These are phyloP conservation scores for Oncorhynchus gorbuscha DNA, from an alignment of 2,113 vertebrate genomes.

Conservation along the genomic window DNA sequence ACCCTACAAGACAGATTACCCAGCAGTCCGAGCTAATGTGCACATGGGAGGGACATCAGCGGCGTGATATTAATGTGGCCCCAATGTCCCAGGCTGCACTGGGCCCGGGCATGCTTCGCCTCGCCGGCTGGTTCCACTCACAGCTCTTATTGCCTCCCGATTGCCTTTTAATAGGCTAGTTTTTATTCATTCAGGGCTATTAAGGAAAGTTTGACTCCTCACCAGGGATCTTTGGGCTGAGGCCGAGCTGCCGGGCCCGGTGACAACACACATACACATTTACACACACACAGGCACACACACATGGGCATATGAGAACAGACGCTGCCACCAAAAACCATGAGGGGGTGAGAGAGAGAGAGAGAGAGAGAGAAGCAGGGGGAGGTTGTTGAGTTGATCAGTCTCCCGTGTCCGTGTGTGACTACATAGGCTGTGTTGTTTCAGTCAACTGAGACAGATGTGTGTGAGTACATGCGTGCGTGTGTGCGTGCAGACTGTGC, in stretches of 20 bases:
- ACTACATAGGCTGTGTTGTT: neutral
- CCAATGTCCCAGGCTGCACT: conserved; percentile 79
- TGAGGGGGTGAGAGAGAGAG: neutral
- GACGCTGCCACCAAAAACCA: neutral
- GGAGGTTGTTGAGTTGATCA: conserved; percentile 7
- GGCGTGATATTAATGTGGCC: conserved; percentile 79
- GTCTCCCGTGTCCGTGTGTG: neutral
- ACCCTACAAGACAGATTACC: conserved; percentile 79
- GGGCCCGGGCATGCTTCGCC: conserved; percentile 58
- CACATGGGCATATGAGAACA: neutral
- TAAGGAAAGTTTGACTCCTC: conserved; percentile 82
- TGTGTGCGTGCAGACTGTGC: neutral
- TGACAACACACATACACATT: conserved; percentile 32
- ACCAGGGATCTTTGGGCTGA: conserved; percentile 66
- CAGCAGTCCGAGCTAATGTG: conserved; percentile 81
- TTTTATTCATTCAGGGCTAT: conserved; percentile 80
- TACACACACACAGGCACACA: neutral
- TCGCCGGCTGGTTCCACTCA: conserved; percentile 76
- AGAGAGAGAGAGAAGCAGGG: neutral
- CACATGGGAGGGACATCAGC: conserved; percentile 80
- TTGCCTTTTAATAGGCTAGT: conserved; percentile 84
- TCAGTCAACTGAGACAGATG: conserved; percentile 1
- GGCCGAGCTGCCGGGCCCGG: conserved; percentile 57
- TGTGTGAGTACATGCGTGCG: neutral
- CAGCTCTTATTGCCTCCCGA: conserved; percentile 81